Conservation (phyloP, 2,797 vertebrate species). For the Amphiprion clarkii region DNA sequence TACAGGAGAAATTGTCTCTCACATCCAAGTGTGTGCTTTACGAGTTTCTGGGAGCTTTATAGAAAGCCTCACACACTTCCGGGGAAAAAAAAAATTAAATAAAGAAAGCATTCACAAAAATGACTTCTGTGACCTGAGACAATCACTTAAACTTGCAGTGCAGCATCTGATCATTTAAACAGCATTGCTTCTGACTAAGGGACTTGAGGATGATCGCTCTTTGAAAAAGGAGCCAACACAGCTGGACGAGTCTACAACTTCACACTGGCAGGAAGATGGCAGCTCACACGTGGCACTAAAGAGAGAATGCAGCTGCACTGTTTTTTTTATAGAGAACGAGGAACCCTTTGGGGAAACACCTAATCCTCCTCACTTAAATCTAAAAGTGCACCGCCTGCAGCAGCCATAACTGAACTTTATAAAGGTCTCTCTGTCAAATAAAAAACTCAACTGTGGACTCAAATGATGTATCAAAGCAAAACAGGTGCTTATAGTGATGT, state of each 20-base stretch:
- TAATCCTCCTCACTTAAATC: slow-evolving; percentile 59
- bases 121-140: slow-evolving; percentile 22
- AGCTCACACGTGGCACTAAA: slow-evolving; percentile 49
- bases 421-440: slow-evolving; percentile 34
- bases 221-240: slow-evolving; percentile 24
- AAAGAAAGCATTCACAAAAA: slow-evolving; percentile 3
- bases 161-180: slow-evolving; percentile 37
- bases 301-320: slow-evolving; percentile 49
- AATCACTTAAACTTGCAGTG: slow-evolving; percentile 47
- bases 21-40: slow-evolving; percentile 27
- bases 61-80: slow-evolving; percentile 31
- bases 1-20: slow-evolving; percentile 50
- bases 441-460: slow-evolving; percentile 31
- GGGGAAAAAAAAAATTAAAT: slow-evolving; percentile 8
- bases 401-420: slow-evolving; percentile 39
- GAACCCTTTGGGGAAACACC: slow-evolving; percentile 64
- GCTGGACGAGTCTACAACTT: slow-evolving; percentile 25
- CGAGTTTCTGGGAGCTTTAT: slow-evolving; percentile 50
- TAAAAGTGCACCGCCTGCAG: slow-evolving; percentile 60
- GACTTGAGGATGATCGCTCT: slow-evolving; percentile 24
- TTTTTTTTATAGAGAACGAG: slow-evolving; percentile 27
- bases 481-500: slow-evolving; percentile 57
- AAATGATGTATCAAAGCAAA: slow-evolving; percentile 52
- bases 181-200: slow-evolving; percentile 51
- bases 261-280: slow-evolving; percentile 45